Conservation (phyloP, 2,113 vertebrate genomes). For the Sebastes schlegelii region DNA sequence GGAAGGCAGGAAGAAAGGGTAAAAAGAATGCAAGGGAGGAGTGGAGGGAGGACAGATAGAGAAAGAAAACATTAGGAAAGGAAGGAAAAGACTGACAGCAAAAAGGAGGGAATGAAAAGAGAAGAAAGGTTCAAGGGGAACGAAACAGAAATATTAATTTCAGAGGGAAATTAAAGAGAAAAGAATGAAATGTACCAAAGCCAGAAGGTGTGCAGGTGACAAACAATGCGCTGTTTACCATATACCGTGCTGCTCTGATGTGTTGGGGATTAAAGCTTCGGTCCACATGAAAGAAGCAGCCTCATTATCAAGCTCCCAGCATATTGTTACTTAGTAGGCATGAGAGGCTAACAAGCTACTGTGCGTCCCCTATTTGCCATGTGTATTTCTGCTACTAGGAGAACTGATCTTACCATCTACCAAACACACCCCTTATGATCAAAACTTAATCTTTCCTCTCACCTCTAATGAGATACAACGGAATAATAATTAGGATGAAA, state of each 20-base stretch:
- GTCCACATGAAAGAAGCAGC: slow-evolving; percentile 57
- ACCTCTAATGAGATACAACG: slow-evolving; percentile 49
- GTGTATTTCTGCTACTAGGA: slow-evolving; percentile 3
- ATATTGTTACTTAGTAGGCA: slow-evolving; percentile 43
- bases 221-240: slow-evolving; percentile 37
- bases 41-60: neutral
- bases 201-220: slow-evolving; percentile 10
- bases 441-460: slow-evolving; percentile 46
- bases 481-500: slow-evolving; percentile 49
- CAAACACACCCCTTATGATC: slow-evolving; percentile 44
- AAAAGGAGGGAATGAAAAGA: neutral
- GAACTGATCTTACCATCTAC: neutral
- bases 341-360: slow-evolving; percentile 54
- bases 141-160: neutral
- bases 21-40: neutral
- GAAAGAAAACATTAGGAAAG: neutral
- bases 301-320: slow-evolving; percentile 58
- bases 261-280: slow-evolving; percentile 48
- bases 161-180: neutral
- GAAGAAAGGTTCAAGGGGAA: neutral
- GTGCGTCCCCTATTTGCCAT: neutral
- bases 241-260: slow-evolving; percentile 12
- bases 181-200: neutral
- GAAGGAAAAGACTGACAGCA: neutral
- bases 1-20: neutral